Conservation (phyloP, 2,113 vertebrate genomes). For the Brachirus orientalis region DNA sequence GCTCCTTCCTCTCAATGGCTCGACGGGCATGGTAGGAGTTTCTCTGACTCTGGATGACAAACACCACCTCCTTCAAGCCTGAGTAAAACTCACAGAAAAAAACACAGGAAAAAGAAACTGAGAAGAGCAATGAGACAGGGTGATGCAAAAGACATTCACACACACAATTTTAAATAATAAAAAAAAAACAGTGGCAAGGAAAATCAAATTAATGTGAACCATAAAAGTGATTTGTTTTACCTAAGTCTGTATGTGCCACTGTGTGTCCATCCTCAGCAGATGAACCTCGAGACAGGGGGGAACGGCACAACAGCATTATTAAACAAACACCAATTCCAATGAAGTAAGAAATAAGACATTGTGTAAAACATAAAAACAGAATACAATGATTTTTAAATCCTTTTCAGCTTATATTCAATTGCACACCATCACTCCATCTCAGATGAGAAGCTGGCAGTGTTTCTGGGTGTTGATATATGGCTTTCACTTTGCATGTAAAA, state of each 20-base stretch:
- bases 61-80: slow-evolving; percentile 66
- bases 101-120: neutral
- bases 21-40: slow-evolving; percentile 67
- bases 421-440: no score
- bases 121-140: neutral
- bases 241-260: neutral
- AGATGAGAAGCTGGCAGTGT: no score
- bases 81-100: neutral
- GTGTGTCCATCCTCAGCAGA: slow-evolving; percentile 16
- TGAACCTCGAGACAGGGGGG: slow-evolving; percentile 3
- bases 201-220: neutral
- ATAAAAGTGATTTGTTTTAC: neutral
- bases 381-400: no score
- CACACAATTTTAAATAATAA: neutral
- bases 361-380: no score
- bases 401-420: no score
- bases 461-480: no score
- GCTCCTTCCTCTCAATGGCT: slow-evolving; percentile 50
- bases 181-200: neutral
- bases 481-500: no score
- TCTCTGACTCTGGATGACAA: slow-evolving; percentile 78
- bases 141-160: neutral
- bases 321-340: no score
- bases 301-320: neutral
- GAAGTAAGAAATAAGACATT: no score